phyloP scores from a whole-genome alignment of 2,888 invertebrate species.

The Zygogramma bicolorata region DNA sequence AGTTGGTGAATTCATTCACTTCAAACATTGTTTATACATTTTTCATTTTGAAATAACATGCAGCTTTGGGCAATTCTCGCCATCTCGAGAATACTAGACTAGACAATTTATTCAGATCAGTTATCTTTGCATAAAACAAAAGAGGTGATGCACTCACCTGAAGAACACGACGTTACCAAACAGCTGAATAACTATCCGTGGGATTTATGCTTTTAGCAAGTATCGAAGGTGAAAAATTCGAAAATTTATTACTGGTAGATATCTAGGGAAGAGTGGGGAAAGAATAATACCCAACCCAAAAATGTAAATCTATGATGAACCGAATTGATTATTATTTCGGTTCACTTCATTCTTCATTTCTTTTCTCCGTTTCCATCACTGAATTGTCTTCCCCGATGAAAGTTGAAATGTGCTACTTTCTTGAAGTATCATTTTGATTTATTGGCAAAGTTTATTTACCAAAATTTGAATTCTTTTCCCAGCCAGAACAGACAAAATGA shows the following conservation, averaged over 20 bases:
- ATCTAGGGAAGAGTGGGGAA: neutral
- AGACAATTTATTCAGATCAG: constrained; percentile 47
- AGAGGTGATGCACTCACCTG: constrained; percentile 48
- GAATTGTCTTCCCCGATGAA: too few species aligned
- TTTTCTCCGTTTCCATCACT: too few species aligned
- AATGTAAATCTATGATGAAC: too few species aligned
- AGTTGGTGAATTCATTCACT: neutral
- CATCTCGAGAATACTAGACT: constrained; percentile 41
- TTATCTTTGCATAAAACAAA: constrained; percentile 49
- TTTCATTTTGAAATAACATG: neutral
- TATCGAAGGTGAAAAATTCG: constrained; percentile 34
- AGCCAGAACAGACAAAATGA: too few species aligned
- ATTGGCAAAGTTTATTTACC: too few species aligned
- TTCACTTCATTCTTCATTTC: too few species aligned
- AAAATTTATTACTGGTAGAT: constrained; percentile 36
- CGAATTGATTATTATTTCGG: too few species aligned
- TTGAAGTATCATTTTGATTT: too few species aligned
- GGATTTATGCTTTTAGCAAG: constrained; percentile 43
- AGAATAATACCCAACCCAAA: too few species aligned
- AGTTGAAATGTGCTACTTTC: too few species aligned
- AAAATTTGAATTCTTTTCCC: too few species aligned
- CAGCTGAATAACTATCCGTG: constrained; percentile 45
- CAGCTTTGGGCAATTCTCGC: constrained; percentile 17
- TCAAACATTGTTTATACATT: neutral
- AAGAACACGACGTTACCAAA: constrained; percentile 46